Conservation (phyloP, 2,888 invertebrate species). For the Carabus problematicus region DNA sequence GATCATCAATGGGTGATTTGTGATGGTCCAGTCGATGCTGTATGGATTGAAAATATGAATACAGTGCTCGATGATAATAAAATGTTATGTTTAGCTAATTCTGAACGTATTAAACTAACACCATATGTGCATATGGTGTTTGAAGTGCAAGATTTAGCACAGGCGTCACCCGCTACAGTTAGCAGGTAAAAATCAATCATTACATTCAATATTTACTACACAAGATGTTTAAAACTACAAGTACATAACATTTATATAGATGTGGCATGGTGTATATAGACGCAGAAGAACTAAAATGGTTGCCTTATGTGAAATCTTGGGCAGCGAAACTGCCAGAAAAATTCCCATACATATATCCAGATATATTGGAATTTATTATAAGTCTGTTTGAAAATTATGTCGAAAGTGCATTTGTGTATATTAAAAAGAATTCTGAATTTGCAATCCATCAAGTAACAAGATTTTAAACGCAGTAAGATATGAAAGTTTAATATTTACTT, state of each 20-base stretch:
- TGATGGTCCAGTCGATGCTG: conserved; percentile 91
- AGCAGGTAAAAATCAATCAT: conserved; percentile 59
- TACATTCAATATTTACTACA: too few species aligned
- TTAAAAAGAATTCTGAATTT: conserved; percentile 72
- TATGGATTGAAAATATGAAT: conserved; percentile 95
- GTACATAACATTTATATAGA: conserved; percentile 51
- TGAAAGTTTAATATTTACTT: conserved; percentile 9
- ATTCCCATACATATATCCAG: conserved; percentile 60
- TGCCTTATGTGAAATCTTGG: conserved; percentile 84
- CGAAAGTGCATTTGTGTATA: conserved; percentile 70
- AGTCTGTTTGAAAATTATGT: conserved; percentile 72
- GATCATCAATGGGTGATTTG: conserved; percentile 92
- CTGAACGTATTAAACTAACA: conserved; percentile 87
- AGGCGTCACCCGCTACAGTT: conserved; percentile 92
- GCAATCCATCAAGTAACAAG: conserved; percentile 75
- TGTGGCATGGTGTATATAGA: conserved; percentile 93
- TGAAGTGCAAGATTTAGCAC: conserved; percentile 83
- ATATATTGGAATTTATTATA: conserved; percentile 70
- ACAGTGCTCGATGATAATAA: conserved; percentile 93
- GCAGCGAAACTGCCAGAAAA: conserved; percentile 63
- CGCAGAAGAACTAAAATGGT: conserved; percentile 80
- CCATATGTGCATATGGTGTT: conserved; percentile 91
- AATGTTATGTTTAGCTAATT: conserved; percentile 90
- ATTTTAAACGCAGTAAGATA: not conserved
- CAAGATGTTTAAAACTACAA: conserved; percentile 51